A percentile compares a stretch with the other conserved stretches of the same genome.
Evolutionary conservation across 2,888 invertebrate genomes (phyloP).

Genomic region (Amiota mariae): DNA sequence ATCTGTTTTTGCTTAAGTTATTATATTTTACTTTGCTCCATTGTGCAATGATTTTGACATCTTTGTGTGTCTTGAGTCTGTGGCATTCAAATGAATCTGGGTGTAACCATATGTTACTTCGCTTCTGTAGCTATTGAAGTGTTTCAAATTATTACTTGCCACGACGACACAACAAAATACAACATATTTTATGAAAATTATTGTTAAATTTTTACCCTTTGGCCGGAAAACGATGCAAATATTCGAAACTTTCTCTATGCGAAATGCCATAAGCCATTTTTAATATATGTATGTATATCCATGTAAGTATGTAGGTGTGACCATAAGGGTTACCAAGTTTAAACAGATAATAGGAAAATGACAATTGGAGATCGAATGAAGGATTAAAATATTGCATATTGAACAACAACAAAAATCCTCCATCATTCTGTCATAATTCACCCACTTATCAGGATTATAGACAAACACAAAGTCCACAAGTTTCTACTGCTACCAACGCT

Average conservation of each 20-base stretch:
- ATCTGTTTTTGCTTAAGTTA: background rate
- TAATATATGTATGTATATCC: no score
- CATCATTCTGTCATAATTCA: conserved; percentile 3
- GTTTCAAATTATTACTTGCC: conserved; percentile 4
- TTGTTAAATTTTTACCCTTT: conserved; percentile 2
- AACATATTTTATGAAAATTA: conserved; percentile 20
- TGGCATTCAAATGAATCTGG: background rate
- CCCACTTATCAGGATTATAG: background rate
- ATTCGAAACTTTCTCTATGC: conserved; percentile 1
- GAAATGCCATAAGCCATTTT: no score
- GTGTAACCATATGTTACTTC: no score
- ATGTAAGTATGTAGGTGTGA: no score
- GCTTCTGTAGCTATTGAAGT: background rate
- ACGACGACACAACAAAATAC: no score
- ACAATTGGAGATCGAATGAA: no score
- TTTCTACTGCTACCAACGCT: background rate
- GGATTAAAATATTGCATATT: no score
- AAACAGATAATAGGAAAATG: no score
- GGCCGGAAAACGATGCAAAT: background rate
- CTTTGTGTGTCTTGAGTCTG: background rate
- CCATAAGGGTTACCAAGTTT: no score
- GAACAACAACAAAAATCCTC: no score
- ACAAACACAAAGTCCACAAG: background rate
- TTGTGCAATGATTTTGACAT: conserved; percentile 5
- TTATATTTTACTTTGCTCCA: background rate